phyloP scores from a whole-genome alignment of 2,888 invertebrate species.

The Melitaea athalia region DNA sequence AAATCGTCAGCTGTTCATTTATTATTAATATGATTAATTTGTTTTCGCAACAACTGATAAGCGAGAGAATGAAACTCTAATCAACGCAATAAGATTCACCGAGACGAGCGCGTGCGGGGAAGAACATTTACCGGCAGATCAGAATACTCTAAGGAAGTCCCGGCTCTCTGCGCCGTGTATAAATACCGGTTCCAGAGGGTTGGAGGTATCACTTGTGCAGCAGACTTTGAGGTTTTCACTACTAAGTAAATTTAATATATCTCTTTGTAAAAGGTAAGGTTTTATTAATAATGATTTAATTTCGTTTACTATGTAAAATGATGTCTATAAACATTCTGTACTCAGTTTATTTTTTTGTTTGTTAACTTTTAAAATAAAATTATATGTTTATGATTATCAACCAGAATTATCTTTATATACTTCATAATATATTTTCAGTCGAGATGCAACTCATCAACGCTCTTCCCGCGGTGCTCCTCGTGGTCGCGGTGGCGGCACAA shows the following conservation, averaged over 20 bases:
- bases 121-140: conserved; percentile 10
- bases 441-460: conserved; percentile 37
- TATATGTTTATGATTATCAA: no score
- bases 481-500: conserved; percentile 27
- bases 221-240: not conserved
- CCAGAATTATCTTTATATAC: conserved; percentile 44
- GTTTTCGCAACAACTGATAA: conserved; percentile 1
- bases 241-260: not conserved
- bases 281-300: no score
- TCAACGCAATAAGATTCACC: conserved; percentile 2
- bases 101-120: conserved; percentile 20
- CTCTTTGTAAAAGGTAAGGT: not conserved
- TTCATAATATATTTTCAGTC: conserved; percentile 40
- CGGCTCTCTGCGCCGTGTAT: conserved; percentile 9
- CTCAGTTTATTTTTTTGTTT: no score
- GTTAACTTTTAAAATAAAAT: no score
- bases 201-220: conserved; percentile 13
- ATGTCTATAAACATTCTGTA: no score
- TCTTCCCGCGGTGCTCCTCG: conserved; percentile 25
- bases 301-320: no score
- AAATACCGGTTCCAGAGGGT: conserved; percentile 15
- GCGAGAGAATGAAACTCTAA: conserved; percentile 24
- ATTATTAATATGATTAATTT: no score
- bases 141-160: conserved; percentile 14
- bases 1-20: no score